Evolutionary conservation across 1,140 invertebrate genomes (phyloP), one percentile per base, ranked within the genome.

Genomic region (Camponotus floridanus): DNA sequence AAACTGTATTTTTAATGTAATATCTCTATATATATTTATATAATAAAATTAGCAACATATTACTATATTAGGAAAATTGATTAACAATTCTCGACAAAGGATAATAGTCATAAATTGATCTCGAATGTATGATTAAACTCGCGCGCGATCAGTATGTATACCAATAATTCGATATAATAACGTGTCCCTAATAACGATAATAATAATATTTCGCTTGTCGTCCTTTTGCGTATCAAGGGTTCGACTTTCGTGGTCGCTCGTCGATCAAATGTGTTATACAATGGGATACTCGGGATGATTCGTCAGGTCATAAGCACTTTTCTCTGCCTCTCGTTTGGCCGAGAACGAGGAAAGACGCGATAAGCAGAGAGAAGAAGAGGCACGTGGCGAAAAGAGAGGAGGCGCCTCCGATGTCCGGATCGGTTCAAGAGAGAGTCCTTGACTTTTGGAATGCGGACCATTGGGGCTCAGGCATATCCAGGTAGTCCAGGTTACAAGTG

Each of bases 391-490:
- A 57, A 39, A 83, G 67, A 83, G 65, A 51, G 70, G 31, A 86
- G 89, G 86, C 87, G 87, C 83, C 89, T 91, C 42, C 86, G 61
- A 86, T 68, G 89, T 83, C 71, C 81, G 76, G 85, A 86, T 87
- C 85, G 76, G 78, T 90, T 76, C 57, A 65, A 89, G 79, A 70
- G 88, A 91, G 88, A 91, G 91, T 92, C 91, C 91, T 92, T 91
- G 91, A 90, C 89, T 92, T 88, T 92, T 91, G 91, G 91, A 92
- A 92, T 92, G 89, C 89, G 91, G 88, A 91, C 89, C 89, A 91
- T 86, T 88, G 88, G 68, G 84, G 64, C 87, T 74, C 74, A 73
- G 85, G 67, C 86, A 88, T 73, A 81, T 91, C 86, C 87, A 91
- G 90, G 88, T 91, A 91, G 80, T 74, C 76, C 88, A 42, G 45